These are phyloP conservation scores for Coryphaenoides rupestris DNA, from an alignment of 2,113 vertebrate species.

Conservation along the genomic window DNA sequence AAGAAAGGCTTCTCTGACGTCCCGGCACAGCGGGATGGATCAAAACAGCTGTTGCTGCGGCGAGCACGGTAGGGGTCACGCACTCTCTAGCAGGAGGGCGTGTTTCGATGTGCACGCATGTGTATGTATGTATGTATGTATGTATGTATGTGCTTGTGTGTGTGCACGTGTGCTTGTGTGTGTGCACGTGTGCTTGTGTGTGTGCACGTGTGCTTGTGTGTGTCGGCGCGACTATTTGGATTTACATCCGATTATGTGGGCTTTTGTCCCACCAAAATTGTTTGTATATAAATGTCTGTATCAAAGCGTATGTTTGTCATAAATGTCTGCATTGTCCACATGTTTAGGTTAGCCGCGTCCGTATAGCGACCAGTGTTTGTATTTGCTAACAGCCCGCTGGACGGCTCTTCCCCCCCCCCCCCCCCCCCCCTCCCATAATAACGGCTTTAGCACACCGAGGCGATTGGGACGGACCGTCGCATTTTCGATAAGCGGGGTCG, in stretches of 20 bases:
- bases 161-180: constrained; percentile 12
- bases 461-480: constrained; percentile 51
- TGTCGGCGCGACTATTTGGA: neutral
- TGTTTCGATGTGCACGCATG: constrained; percentile 6
- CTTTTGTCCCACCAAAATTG: no score
- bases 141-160: constrained; percentile 9
- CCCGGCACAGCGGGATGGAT: constrained; percentile 11
- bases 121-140: constrained; percentile 10
- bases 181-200: constrained; percentile 9
- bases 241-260: no score
- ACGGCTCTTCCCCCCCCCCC: constrained; percentile 42
- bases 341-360: neutral
- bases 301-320: no score
- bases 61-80: constrained; percentile 15
- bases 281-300: no score
- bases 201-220: constrained; percentile 4
- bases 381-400: constrained; percentile 40
- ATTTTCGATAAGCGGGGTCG: constrained; percentile 52
- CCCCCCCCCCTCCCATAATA: no score
- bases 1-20: constrained; percentile 32
- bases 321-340: no score
- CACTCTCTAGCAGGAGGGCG: neutral
- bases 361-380: constrained; percentile 9
- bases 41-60: constrained; percentile 43
- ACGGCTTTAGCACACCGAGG: constrained; percentile 3